Base-by-base conservation (phyloP, 1,140 invertebrate species). In the Cyclina sinensis region DNA sequence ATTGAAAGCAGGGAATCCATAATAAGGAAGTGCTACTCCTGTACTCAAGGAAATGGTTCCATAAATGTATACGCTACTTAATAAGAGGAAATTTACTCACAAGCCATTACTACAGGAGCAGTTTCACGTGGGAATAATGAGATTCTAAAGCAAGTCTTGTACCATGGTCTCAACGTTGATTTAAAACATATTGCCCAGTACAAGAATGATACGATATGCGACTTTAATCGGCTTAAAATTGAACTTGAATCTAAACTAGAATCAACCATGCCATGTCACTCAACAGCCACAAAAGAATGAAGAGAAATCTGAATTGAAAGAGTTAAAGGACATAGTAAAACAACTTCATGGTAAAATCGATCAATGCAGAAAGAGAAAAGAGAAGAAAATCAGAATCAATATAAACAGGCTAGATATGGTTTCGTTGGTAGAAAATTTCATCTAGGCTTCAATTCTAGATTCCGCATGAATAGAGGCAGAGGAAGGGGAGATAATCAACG, bases 191-290 rank as follows among this genome's bases (percentile, higher is more conserved):
- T 57, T 11, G 5, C 76, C 30, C 5, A 27, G 9, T 79, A 79
- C n/a, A 79, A 79, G 35, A 54, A 7, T 39, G 76, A 79, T 2
- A 54, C 46, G 27, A 14, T 57, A 5, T 3, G 3, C 1, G 76
- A 79, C 30, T 79, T 54, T 32, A 32, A 79, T 27, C n/a, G 27
- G 30, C 57, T 79, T 30, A 79, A 79, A 48, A 57, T 57, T 9
- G 76, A 79, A 32, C 7, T 79, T 30, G 62, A 68, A 30, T 11
- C 14, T 5, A 30, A 32, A 9, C n/a, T 12, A 32, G 27, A 30
- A 32, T 5, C 4, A 32, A n/a, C 27, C 3, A 68, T 5, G 18
- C 27, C 11, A 30, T 30, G 1, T 5, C 14, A 21, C 27, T 11
- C 27, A 5, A n/a, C 18, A 30, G 62, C 62, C 11, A 12, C 14